Evolutionary conservation across 2,888 invertebrate species (phyloP).

Genomic region (Meandrusa payeni): DNA sequence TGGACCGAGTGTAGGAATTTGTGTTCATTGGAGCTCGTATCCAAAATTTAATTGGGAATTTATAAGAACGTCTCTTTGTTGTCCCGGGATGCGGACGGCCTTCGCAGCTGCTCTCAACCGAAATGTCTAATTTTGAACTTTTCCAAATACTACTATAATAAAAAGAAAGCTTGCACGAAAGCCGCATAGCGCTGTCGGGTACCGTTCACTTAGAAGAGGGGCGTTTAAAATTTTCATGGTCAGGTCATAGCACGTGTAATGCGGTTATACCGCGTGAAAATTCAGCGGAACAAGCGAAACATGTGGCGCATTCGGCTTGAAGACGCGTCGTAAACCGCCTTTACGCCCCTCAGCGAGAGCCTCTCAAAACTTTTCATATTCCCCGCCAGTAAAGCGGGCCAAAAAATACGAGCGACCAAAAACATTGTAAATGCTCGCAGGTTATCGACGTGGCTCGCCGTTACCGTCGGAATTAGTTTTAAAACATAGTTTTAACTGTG

Average conservation of each 20-base stretch:
- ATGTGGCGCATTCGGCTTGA: conserved; percentile 73
- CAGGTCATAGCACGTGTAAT: conserved; percentile 73
- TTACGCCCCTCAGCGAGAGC: conserved; percentile 72
- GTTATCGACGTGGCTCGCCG: conserved; percentile 61
- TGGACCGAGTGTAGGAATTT: conserved; percentile 79
- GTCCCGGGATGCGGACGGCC: conserved; percentile 52
- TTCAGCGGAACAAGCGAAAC: conserved; percentile 61
- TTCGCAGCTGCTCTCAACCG: conserved; percentile 62
- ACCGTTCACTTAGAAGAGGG: conserved; percentile 60
- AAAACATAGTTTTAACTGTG: conserved; percentile 70
- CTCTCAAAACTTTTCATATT: conserved; percentile 80
- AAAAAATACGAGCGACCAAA: conserved; percentile 78
- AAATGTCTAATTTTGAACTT: conserved; percentile 52
- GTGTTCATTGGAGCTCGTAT: conserved; percentile 78
- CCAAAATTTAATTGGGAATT: conserved; percentile 78
- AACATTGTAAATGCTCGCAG: conserved; percentile 77
- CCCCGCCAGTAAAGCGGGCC: conserved; percentile 73
- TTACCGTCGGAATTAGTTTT: conserved; percentile 67
- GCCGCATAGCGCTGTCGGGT: conserved; percentile 32
- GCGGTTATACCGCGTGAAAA: conserved; percentile 64
- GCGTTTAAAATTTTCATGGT: conserved; percentile 77
- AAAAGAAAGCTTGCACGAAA: conserved; percentile 37
- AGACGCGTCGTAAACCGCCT: conserved; percentile 79
- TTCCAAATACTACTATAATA: conserved; percentile 35
- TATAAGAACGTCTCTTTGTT: conserved; percentile 73